These are phyloP conservation scores for Agrypnus murinus DNA, from an alignment of 2,888 invertebrate genomes.

Conservation along the genomic window DNA sequence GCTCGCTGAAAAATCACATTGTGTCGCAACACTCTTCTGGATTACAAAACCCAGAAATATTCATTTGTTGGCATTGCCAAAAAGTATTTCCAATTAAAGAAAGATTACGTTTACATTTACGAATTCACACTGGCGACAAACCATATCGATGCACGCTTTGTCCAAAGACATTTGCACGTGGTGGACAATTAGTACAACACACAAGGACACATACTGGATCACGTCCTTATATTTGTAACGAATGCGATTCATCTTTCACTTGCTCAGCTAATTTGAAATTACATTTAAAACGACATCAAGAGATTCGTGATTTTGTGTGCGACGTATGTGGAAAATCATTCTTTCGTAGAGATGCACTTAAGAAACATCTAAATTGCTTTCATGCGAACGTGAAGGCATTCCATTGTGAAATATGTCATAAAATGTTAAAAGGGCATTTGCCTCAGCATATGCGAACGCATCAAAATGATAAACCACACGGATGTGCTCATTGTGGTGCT, in stretches of 20 bases:
- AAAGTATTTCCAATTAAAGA: slow-evolving; percentile 86
- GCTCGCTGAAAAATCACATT: slow-evolving; percentile 79
- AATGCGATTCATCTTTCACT: slow-evolving; percentile 83
- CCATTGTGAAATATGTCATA: slow-evolving; percentile 87
- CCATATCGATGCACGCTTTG: slow-evolving; percentile 80
- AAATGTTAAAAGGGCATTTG: slow-evolving; percentile 86
- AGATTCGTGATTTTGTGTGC: slow-evolving; percentile 85
- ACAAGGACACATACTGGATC: slow-evolving; percentile 82
- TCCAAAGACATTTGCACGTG: slow-evolving; percentile 80
- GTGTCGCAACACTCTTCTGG: slow-evolving; percentile 74
- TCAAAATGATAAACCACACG: slow-evolving; percentile 83
- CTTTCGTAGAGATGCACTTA: slow-evolving; percentile 82
- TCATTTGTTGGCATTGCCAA: slow-evolving; percentile 83
- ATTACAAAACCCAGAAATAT: slow-evolving; percentile 70
- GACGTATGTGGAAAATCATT: slow-evolving; percentile 88
- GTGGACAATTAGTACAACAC: slow-evolving; percentile 85
- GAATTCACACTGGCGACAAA: slow-evolving; percentile 82
- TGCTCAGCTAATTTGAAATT: slow-evolving; percentile 77
- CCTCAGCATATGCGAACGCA: slow-evolving; percentile 89
- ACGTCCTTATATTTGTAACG: slow-evolving; percentile 82
- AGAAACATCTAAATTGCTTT: slow-evolving; percentile 84
- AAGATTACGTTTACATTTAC: slow-evolving; percentile 82
- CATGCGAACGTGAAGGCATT: slow-evolving; percentile 85
- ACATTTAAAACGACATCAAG: slow-evolving; percentile 82
- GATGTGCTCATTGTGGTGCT: slow-evolving; percentile 85